Evolutionary conservation across 64 coral and sea anemone genomes (phyloP), one percentile per base, ranked within the genome.

Genomic region (Platygyra sinensis): DNA sequence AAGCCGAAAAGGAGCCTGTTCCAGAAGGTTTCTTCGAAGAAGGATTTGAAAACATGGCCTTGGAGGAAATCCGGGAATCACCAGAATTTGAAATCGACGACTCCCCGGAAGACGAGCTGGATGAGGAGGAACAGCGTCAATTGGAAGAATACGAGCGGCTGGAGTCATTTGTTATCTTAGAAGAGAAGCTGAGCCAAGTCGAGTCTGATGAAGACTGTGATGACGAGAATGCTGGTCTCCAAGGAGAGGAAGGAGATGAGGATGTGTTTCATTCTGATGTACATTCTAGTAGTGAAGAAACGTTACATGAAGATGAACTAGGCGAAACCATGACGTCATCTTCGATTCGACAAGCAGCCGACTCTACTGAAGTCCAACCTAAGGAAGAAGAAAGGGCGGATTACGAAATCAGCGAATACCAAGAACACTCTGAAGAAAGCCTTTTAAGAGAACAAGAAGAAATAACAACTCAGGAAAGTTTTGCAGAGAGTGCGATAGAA

Each of bases 151-250:
- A 97, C 57, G 95, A 97, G 69, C 79, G 95, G 75, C 88, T 97
- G 3, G 95, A 97, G 38, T 97, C 95, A 75, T 90, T 97, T n/a
- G 95, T 97, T 57, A 93, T 97, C 42, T 80, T 97, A 51, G 95
- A 97, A 46, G 95, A 97, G 38, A 97, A 97, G 69, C 51, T 97
- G 19, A 97, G 95, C 80, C 95, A 97, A 30, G 92, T 97, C 31
- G 95, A 97, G 49, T 97, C 95, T 76, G 95, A 97, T 87, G 93
- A 94, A 27, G 80, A 80, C 39, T 31, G 72, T 49, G 95, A 94
- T 74, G 88, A 94, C 32, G 31, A 86, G 60, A 97, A 77, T 80
- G 60, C 18, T 60, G 67, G 55, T 24, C 30, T 89, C 55, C 72
- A 75, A 76, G 65, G 52, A 38, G 30, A 84, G 51, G 64, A 77